Percentiles rank a stretch among this genome's conserved stretches.
Evolutionary conservation across 1,140 invertebrate species (phyloP).

Genomic region (Phortica variegata): DNA sequence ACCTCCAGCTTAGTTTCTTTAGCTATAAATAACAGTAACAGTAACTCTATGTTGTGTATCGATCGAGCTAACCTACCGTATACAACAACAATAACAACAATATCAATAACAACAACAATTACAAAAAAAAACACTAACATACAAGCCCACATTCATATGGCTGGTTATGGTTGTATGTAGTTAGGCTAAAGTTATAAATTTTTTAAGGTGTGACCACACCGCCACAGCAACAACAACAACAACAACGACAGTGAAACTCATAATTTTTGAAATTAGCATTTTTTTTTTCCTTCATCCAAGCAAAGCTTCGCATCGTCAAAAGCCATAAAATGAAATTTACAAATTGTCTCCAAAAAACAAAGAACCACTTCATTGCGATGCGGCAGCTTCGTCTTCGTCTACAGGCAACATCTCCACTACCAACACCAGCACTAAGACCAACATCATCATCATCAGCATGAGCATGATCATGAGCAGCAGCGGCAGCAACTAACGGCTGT

Average conservation of each 20-base stretch:
- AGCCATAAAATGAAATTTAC: slow-evolving; percentile 56
- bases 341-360: slow-evolving; percentile 46
- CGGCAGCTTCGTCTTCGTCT: slow-evolving; percentile 11
- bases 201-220: slow-evolving; percentile 56
- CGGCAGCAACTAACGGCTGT: neutral
- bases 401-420: neutral
- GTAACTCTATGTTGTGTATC: no score
- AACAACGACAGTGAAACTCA: slow-evolving; percentile 54
- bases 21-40: slow-evolving; percentile 50
- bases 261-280: slow-evolving; percentile 57
- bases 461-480: slow-evolving; percentile 10
- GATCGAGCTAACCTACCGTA: slow-evolving; percentile 42
- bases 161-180: no score
- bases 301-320: no score
- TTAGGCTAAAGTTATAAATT: slow-evolving; percentile 11
- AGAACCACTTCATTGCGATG: slow-evolving; percentile 42
- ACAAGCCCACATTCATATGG: no score
- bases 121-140: no score
- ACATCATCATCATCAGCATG: slow-evolving; percentile 48
- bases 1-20: slow-evolving; percentile 48
- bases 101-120: no score
- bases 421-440: slow-evolving; percentile 7
- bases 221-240: no score
- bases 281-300: slow-evolving; percentile 23
- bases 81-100: slow-evolving; percentile 23